phyloP scores from a whole-genome alignment of 1,140 invertebrate species.

The Scaptomyza montana region DNA sequence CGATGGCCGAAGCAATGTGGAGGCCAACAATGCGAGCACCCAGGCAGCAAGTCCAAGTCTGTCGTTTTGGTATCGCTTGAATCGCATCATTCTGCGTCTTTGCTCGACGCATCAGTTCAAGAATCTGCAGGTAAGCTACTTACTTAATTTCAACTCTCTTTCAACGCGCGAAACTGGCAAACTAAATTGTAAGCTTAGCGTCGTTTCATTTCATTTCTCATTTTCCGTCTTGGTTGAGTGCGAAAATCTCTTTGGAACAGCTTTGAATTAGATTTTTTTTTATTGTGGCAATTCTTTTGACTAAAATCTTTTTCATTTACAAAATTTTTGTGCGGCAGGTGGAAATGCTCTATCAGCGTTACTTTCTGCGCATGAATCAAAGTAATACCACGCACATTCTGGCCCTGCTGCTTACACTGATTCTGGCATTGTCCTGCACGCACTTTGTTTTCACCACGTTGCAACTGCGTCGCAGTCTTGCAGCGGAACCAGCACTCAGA shows the following conservation, averaged over 20 bases:
- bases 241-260: conserved; percentile 10
- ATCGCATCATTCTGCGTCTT: conserved; percentile 83
- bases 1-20: conserved; percentile 51
- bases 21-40: conserved; percentile 65
- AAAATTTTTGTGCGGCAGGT: conserved; percentile 86
- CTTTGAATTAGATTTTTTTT: conserved; percentile 2
- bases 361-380: conserved; percentile 96
- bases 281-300: conserved; percentile 5
- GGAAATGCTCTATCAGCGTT: conserved; percentile 95
- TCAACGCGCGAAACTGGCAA: conserved; percentile 2
- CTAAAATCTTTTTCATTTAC: conserved; percentile 15
- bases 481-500: conserved; percentile 30
- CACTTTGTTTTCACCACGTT: conserved; percentile 84
- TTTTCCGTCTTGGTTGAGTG: background rate
- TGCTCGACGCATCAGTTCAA: conserved; percentile 88
- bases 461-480: conserved; percentile 57
- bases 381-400: conserved; percentile 94
- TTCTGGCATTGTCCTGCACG: conserved; percentile 87
- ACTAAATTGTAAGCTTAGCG: conserved; percentile 32
- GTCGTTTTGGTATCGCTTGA: conserved; percentile 83
- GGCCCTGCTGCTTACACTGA: conserved; percentile 89
- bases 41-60: conserved; percentile 72
- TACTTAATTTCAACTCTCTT: conserved; percentile 22
- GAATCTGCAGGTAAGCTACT: conserved; percentile 86
- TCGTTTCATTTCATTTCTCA: conserved; percentile 28